These are phyloP conservation scores for Chromobotia macracanthus DNA, from an alignment of 2,797 vertebrate genomes.

Conservation along the genomic window DNA sequence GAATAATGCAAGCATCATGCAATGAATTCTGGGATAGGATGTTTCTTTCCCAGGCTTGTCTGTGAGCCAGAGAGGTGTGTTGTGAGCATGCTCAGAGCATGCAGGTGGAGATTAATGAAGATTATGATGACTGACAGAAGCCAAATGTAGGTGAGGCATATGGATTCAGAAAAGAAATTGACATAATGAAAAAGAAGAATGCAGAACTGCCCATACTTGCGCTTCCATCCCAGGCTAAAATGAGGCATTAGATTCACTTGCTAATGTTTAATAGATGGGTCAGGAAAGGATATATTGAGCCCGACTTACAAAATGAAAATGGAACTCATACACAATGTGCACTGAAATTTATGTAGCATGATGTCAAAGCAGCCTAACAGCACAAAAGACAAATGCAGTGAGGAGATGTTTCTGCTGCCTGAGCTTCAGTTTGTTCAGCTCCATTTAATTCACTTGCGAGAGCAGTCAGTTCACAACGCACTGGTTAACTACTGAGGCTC, in stretches of 20 bases:
- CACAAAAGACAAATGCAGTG: not conserved
- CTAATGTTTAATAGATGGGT: constrained; percentile 12
- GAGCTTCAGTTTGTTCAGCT: constrained; percentile 43
- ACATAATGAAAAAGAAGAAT: constrained; percentile 43
- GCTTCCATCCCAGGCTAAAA: too few species aligned
- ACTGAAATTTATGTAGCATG: constrained; percentile 39
- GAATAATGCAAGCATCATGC: too few species aligned
- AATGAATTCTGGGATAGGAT: too few species aligned
- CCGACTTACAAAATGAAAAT: constrained; percentile 12
- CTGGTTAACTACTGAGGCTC: constrained; percentile 33
- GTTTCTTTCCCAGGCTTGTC: not conserved
- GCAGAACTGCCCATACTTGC: too few species aligned
- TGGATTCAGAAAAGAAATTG: too few species aligned
- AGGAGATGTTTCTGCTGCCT: constrained; percentile 19
- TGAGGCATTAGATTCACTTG: constrained; percentile 10
- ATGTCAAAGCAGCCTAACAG: not conserved
- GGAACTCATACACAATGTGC: constrained; percentile 30
- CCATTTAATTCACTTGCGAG: constrained; percentile 39
- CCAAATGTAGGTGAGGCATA: too few species aligned
- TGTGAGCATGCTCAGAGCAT: constrained; percentile 33
- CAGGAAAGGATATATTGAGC: not conserved
- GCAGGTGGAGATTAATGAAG: constrained; percentile 31
- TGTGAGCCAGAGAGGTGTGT: constrained; percentile 19
- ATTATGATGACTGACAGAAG: constrained; percentile 44
- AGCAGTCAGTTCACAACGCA: constrained; percentile 24